A percentile compares a stretch with the other conserved stretches of the same genome.
Evolutionary conservation across 2,113 vertebrate genomes (phyloP).

Genomic region (Pelvicachromis taeniatus): DNA sequence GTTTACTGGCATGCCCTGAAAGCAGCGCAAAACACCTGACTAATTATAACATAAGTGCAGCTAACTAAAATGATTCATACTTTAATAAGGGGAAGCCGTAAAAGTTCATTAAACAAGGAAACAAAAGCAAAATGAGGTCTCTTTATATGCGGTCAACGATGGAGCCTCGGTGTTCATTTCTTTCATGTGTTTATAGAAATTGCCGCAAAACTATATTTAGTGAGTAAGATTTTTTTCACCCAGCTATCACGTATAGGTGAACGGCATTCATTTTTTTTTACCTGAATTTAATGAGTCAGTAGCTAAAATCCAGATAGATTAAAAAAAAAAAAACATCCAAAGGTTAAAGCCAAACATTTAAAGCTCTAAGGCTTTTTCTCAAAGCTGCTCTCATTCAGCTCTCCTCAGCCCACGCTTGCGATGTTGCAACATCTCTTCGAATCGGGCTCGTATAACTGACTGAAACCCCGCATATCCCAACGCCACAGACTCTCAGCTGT

Average conservation of each 20-base stretch:
- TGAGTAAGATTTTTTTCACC: neutral
- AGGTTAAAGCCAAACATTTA: neutral
- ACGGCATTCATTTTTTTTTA: neutral
- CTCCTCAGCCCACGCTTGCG: neutral
- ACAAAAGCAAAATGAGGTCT: neutral
- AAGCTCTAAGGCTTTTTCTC: neutral
- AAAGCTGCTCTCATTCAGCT: neutral
- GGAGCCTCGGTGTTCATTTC: neutral
- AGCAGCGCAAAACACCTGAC: neutral
- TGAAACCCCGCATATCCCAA: neutral
- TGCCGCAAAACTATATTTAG: neutral
- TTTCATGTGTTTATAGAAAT: neutral
- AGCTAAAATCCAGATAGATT: neutral
- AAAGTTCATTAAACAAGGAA: neutral
- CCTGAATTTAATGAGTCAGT: neutral
- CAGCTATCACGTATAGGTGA: neutral
- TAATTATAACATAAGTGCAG: neutral
- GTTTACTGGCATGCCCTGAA: neutral
- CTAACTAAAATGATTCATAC: neutral
- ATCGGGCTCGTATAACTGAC: neutral
- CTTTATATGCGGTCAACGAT: neutral
- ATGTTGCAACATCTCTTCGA: neutral
- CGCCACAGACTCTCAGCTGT: neutral
- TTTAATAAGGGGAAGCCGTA: neutral
- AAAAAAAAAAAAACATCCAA: neutral